Conservation (phyloP, 2,888 invertebrate genomes). For the Mythimna lalbum region DNA sequence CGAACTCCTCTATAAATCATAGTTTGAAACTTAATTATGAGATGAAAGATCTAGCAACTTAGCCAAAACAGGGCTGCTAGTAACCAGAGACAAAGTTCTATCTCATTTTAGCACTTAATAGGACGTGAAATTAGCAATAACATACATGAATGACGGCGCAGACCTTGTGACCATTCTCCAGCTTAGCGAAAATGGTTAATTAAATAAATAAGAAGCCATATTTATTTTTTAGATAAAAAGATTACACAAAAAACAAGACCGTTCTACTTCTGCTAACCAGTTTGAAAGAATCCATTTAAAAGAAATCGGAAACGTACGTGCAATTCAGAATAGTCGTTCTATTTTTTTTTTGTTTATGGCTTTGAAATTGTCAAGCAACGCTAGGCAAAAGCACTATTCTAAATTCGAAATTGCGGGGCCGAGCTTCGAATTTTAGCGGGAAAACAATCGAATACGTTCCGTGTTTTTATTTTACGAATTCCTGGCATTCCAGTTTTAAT, state of each 20-base stretch:
- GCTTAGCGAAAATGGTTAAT: conserved; percentile 38
- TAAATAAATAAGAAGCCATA: conserved; percentile 25
- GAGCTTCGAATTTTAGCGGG: conserved; percentile 21
- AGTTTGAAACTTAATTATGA: conserved; percentile 51
- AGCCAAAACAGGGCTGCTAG: conserved; percentile 1
- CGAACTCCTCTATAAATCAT: conserved; percentile 34
- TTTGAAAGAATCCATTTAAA: conserved; percentile 14
- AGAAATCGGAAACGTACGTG: conserved; percentile 25
- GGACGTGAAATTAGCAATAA: conserved; percentile 41
- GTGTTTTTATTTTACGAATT: conserved; percentile 18
- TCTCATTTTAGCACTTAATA: conserved; percentile 26
- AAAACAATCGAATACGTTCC: conserved; percentile 35
- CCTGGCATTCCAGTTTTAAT: conserved; percentile 4
- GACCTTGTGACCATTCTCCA: conserved; percentile 47
- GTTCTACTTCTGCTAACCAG: conserved; percentile 24
- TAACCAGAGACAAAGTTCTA: conserved; percentile 12
- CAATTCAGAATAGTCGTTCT: conserved; percentile 17
- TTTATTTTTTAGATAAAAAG: conserved; percentile 44
- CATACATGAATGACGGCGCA: conserved; percentile 28
- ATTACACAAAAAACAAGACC: conserved; percentile 9
- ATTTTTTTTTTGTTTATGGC: conserved; percentile 29
- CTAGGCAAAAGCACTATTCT: conserved; percentile 24
- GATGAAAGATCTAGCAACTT: conserved; percentile 32
- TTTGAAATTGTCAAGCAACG: conserved; percentile 10
- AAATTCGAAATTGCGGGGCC: conserved; percentile 45